phyloP scores from a whole-genome alignment of 2,113 vertebrate genomes.

The Miniopterus natalensis region DNA sequence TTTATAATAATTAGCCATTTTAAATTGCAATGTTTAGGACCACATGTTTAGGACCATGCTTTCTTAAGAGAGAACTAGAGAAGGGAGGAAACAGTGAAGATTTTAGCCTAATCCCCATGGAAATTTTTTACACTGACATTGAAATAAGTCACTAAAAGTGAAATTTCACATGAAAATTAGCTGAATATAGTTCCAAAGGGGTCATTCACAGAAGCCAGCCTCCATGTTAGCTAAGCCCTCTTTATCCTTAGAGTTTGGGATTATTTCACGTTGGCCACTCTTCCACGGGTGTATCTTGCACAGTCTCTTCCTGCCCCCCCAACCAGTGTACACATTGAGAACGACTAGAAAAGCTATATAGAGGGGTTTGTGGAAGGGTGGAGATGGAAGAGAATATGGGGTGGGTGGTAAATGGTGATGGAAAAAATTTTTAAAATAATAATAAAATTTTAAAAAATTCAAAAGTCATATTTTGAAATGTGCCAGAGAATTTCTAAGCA shows the following conservation, averaged over 20 bases:
- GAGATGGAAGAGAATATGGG: not conserved
- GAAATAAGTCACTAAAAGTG: not conserved
- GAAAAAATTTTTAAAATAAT: not conserved
- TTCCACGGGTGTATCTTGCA: not conserved
- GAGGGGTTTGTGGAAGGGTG: not conserved
- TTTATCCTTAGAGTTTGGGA: not conserved
- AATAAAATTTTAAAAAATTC: not conserved
- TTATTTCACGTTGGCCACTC: not conserved
- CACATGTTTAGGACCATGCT: not conserved
- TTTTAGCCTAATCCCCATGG: not conserved
- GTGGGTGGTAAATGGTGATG: not conserved
- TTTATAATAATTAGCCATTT: not conserved
- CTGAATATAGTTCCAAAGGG: not conserved
- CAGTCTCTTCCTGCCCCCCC: not conserved
- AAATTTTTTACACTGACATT: not conserved
- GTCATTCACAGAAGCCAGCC: not conserved
- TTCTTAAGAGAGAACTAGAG: not conserved
- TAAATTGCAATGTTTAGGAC: not conserved
- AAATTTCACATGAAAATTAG: not conserved
- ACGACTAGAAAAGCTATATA: not conserved
- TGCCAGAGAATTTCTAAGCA: not conserved
- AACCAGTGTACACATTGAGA: not conserved
- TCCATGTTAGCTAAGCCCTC: accelerated
- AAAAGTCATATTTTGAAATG: not conserved
- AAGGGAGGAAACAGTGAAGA: not conserved